Conservation (phyloP, 2,113 vertebrate genomes). For the Siniperca chuatsi region DNA sequence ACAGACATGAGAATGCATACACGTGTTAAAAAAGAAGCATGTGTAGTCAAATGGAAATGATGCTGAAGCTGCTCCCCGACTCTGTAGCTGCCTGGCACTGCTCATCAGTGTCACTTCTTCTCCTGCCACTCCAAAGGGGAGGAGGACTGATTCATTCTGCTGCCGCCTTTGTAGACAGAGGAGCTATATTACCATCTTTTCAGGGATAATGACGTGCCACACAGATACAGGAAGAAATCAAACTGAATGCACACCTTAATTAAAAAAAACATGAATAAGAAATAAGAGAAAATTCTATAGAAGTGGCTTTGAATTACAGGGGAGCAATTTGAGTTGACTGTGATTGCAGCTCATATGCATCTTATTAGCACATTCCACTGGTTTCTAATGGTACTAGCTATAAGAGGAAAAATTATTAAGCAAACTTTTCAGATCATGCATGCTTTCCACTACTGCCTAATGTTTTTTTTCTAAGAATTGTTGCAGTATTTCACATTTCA, state of each 20-base stretch:
- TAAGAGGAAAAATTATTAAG: background rate
- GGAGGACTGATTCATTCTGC: constrained; percentile 50
- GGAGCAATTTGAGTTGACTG: background rate
- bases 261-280: constrained; percentile 27
- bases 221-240: constrained; percentile 31
- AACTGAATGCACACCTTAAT: constrained; percentile 43
- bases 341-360: constrained; percentile 4
- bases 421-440: background rate
- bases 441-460: background rate
- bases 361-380: background rate
- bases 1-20: background rate
- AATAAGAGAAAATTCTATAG: background rate
- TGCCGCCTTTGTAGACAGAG: constrained; percentile 34
- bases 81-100: constrained; percentile 47
- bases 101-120: constrained; percentile 75
- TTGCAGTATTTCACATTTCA: background rate
- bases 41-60: constrained; percentile 47
- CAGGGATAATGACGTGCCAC: constrained; percentile 45
- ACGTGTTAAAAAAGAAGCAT: constrained; percentile 23
- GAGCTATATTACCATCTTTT: constrained; percentile 52
- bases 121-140: constrained; percentile 46
- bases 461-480: background rate
- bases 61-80: constrained; percentile 21
- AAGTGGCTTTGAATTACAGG: constrained; percentile 6
- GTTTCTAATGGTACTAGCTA: background rate